A percentile compares a stretch with the other conserved stretches of the same genome.
These are phyloP conservation scores for Drosophila subsilvestris DNA, from an alignment of 2,888 invertebrate genomes.

Conservation along the genomic window DNA sequence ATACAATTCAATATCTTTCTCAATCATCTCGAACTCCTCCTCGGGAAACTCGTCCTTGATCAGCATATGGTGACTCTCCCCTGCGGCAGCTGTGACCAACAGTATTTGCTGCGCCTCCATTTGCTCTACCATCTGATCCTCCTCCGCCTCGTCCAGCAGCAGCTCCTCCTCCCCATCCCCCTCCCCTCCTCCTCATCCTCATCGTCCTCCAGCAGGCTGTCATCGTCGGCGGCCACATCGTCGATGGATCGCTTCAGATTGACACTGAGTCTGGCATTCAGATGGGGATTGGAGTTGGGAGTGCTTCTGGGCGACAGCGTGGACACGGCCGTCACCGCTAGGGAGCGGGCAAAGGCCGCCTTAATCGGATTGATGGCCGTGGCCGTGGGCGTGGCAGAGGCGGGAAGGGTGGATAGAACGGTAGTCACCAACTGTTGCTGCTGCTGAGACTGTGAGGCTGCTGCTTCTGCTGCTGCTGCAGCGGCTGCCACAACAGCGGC, in stretches of 20 bases:
- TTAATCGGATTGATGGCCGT: conserved; percentile 18
- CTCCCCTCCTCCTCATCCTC: conserved; percentile 47
- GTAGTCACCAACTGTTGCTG: neutral
- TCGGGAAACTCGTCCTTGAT: conserved; percentile 64
- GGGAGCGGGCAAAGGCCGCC: conserved; percentile 28
- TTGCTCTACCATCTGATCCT: conserved; percentile 31
- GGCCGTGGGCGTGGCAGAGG: neutral
- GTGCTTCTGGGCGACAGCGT: conserved; percentile 1
- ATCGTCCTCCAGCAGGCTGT: conserved; percentile 63
- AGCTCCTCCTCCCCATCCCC: conserved; percentile 21
- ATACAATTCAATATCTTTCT: conserved; percentile 74
- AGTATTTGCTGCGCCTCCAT: conserved; percentile 45
- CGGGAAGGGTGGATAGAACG: neutral
- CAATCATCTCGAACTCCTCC: conserved; percentile 68
- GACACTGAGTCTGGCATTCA: conserved; percentile 8
- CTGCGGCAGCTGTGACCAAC: neutral
- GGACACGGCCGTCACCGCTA: conserved; percentile 19
- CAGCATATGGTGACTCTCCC: conserved; percentile 43
- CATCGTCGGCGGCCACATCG: conserved; percentile 68
- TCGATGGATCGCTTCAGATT: conserved; percentile 49
- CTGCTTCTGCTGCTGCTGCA: conserved; percentile 15
- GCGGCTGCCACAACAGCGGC: conserved; percentile 35
- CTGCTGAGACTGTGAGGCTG: neutral
- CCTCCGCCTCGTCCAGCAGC: conserved; percentile 47
- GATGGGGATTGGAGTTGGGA: conserved; percentile 3